Percentiles rank a stretch among this genome's conserved stretches.
phyloP scores from a whole-genome alignment of 2,797 vertebrate species.

The Micrastur ruficollis region DNA sequence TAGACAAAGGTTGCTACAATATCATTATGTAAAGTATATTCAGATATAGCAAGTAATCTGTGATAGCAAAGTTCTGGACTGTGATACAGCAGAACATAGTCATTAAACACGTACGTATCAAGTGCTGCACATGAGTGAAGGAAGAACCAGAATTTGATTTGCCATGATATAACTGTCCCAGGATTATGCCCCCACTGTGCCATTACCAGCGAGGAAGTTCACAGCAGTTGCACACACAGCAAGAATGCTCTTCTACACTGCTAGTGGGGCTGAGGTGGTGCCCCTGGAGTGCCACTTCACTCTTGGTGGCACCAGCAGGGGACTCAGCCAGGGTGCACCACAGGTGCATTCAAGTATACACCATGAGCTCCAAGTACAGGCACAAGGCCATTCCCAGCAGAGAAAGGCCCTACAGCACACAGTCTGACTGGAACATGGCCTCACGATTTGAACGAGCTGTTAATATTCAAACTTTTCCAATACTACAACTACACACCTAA shows the following conservation, averaged over 20 bases:
- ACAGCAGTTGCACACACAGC: background rate
- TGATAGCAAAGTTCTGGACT: background rate
- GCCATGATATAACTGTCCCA: background rate
- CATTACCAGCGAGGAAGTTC: background rate
- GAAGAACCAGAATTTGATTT: background rate
- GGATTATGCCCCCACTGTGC: background rate
- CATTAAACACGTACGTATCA: background rate
- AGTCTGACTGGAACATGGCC: background rate
- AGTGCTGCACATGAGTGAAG: background rate
- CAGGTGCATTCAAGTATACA: too few relatives aligned
- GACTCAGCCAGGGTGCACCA: background rate
- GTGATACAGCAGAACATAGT: background rate
- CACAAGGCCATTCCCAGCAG: fast-evolving
- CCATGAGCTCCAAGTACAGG: background rate
- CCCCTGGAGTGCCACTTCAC: background rate
- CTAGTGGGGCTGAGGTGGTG: background rate
- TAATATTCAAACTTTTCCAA: background rate
- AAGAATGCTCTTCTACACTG: background rate
- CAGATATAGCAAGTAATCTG: background rate
- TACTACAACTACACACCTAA: background rate
- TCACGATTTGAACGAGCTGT: background rate
- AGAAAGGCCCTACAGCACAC: background rate
- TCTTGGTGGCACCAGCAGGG: background rate
- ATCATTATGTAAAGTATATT: background rate
- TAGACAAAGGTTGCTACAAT: background rate